A percentile compares a stretch with the other conserved stretches of the same genome.
These are phyloP conservation scores for Thymallus thymallus DNA, from an alignment of 2,113 vertebrate species.

Conservation along the genomic window DNA sequence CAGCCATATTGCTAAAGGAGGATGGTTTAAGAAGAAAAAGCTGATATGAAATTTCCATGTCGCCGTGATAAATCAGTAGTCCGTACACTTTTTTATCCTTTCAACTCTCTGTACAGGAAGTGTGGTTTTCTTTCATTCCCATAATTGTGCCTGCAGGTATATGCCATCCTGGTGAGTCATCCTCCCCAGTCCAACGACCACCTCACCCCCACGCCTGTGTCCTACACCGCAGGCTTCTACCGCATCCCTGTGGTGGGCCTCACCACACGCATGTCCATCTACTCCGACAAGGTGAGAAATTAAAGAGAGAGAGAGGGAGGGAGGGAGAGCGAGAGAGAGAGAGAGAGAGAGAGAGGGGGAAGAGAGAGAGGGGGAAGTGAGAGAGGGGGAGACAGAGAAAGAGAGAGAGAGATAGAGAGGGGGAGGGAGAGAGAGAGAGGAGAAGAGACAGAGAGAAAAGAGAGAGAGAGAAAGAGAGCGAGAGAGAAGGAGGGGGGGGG, in stretches of 20 bases:
- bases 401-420: too few relatives aligned
- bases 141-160: slow-evolving; percentile 79
- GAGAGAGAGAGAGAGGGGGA: neutral
- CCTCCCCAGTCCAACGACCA: slow-evolving; percentile 95
- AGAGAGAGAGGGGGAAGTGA: neutral
- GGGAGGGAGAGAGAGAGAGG: too few relatives aligned
- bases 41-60: neutral
- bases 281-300: slow-evolving; percentile 92
- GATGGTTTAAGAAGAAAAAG: neutral
- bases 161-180: slow-evolving; percentile 97
- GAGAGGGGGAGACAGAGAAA: too few relatives aligned
- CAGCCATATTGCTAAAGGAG: neutral
- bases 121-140: too few relatives aligned
- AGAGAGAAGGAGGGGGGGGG: too few relatives aligned
- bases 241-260: slow-evolving; percentile 93
- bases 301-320: neutral
- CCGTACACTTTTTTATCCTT: neutral
- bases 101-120: neutral
- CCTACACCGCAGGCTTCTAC: slow-evolving; percentile 98
- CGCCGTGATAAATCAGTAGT: neutral
- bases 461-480: too few relatives aligned
- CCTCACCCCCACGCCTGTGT: slow-evolving; percentile 95
- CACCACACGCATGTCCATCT: slow-evolving; percentile 98
- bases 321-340: neutral
- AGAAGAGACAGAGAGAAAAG: too few relatives aligned